phyloP scores from a whole-genome alignment of 2,113 vertebrate genomes.

The Vidua chalybeata region DNA sequence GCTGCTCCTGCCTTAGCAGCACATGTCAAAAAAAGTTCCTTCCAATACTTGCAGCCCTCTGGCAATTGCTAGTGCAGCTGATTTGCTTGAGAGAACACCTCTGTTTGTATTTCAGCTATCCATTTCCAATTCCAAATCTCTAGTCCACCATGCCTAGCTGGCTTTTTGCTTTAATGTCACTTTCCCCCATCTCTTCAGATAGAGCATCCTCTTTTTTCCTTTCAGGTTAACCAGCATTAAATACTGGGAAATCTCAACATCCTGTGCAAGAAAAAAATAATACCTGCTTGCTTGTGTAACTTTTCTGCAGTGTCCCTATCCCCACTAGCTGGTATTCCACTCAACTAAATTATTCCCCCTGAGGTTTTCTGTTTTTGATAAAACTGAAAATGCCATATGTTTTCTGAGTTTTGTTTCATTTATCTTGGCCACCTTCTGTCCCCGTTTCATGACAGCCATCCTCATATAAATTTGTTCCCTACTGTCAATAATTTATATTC shows the following conservation, averaged over 20 bases:
- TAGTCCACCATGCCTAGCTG: neutral
- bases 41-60: neutral
- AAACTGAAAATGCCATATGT: neutral
- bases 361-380: neutral
- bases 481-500: neutral
- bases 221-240: neutral
- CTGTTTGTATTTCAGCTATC: neutral
- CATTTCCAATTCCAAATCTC: neutral
- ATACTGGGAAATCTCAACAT: neutral
- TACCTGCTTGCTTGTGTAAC: neutral
- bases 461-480: neutral
- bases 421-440: neutral
- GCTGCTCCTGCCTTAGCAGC: neutral
- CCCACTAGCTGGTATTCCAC: neutral
- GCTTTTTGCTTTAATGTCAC: neutral
- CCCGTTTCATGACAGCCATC: neutral
- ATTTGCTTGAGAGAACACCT: neutral
- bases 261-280: neutral
- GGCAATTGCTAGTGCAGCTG: neutral
- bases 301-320: neutral
- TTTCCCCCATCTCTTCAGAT: neutral
- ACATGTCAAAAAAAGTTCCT: neutral
- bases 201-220: neutral
- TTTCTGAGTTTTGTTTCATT: neutral
- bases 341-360: neutral